Percentiles rank a stretch among this genome's conserved stretches.
phyloP scores from a whole-genome alignment of 2,797 vertebrate species.

The Manis javanica region DNA sequence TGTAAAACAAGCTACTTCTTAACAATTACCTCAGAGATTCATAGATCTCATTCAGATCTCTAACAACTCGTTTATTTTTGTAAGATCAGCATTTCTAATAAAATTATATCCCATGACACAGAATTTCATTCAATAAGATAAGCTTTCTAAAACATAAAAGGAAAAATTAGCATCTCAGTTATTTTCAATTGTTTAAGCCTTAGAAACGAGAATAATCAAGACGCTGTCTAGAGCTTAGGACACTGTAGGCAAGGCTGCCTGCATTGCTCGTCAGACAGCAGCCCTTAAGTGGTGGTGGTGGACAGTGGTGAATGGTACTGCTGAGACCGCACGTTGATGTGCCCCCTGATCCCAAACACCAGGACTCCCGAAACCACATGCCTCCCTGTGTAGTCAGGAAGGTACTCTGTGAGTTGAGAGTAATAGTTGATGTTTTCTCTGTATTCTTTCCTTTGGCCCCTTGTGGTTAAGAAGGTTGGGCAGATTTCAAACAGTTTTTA shows the following conservation, averaged over 20 bases:
- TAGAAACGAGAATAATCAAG: background rate
- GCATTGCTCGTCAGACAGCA: background rate
- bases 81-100: constrained; percentile 47
- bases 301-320: background rate
- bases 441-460: background rate
- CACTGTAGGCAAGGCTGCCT: background rate
- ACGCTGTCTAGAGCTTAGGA: background rate
- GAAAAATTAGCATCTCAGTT: background rate
- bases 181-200: constrained; percentile 6
- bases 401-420: background rate
- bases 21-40: constrained; percentile 26
- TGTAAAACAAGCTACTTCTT: constrained; percentile 21
- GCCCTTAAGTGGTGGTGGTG: background rate
- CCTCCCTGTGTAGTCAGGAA: background rate
- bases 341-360: background rate
- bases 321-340: background rate
- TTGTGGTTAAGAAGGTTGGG: background rate
- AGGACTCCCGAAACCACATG: background rate
- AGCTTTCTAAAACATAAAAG: constrained; percentile 38
- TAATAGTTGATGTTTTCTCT: background rate
- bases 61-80: constrained; percentile 32
- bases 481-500: background rate
- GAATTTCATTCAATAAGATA: constrained; percentile 7
- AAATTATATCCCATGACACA: background rate
- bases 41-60: background rate